Percentiles rank a stretch among this genome's conserved stretches.
phyloP scores from a whole-genome alignment of 2,113 vertebrate genomes.

The Urocitellus parryii region DNA sequence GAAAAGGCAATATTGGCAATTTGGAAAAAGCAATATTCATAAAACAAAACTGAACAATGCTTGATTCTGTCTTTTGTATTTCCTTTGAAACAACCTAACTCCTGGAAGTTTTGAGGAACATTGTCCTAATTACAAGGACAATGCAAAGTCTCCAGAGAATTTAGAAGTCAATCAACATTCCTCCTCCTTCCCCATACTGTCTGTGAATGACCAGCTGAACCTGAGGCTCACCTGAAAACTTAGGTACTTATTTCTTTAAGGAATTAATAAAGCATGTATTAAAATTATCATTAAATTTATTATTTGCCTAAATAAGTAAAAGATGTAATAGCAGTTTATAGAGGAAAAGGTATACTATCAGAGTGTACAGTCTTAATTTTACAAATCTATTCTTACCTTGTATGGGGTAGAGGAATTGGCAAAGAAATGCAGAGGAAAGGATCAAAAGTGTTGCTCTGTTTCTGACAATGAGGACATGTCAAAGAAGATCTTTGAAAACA shows the following conservation, averaged over 20 bases:
- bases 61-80: neutral
- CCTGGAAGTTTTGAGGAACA: conserved; percentile 18
- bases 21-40: neutral
- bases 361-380: neutral
- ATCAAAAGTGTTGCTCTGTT: conserved; percentile 99
- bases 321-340: neutral
- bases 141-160: neutral
- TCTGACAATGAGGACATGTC: conserved; percentile 98
- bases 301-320: conserved; percentile 21
- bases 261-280: neutral
- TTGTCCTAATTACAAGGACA: neutral
- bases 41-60: neutral
- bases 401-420: conserved; percentile 97
- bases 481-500: conserved; percentile 92
- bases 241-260: neutral
- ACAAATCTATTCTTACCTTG: conserved; percentile 89
- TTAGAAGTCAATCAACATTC: neutral
- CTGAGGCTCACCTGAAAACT: neutral
- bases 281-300: neutral
- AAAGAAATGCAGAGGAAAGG: conserved; percentile 98
- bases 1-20: too few relatives aligned
- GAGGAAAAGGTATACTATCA: neutral
- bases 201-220: neutral
- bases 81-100: neutral
- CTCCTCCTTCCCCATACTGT: neutral